phyloP scores from a whole-genome alignment of 2,888 invertebrate species.

The Leptodirus hochenwartii region DNA sequence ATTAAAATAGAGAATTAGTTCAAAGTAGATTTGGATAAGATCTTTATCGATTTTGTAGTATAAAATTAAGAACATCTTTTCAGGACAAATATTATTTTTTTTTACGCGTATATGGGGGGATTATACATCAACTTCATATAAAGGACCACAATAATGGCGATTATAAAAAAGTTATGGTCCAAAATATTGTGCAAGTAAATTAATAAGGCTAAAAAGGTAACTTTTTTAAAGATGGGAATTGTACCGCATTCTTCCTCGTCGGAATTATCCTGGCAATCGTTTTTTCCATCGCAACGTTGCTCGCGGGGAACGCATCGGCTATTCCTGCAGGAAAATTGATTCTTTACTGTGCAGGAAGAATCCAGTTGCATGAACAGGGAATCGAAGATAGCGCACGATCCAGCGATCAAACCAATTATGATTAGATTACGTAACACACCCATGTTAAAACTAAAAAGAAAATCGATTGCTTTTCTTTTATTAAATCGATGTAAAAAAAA shows the following conservation, averaged over 20 bases:
- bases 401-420: slow-evolving; percentile 7
- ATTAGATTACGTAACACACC: slow-evolving; percentile 10
- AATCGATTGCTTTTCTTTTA: neutral
- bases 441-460: slow-evolving; percentile 11
- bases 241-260: slow-evolving; percentile 19
- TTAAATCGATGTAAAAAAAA: slow-evolving; percentile 1
- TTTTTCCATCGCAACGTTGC: slow-evolving; percentile 16
- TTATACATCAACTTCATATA: too few species aligned
- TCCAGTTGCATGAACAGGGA: slow-evolving; percentile 11
- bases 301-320: slow-evolving; percentile 14
- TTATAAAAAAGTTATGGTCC: too few species aligned
- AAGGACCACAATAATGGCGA: too few species aligned
- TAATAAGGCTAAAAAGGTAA: neutral
- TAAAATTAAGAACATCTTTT: too few species aligned
- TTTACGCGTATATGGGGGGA: too few species aligned
- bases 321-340: slow-evolving; percentile 15
- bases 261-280: slow-evolving; percentile 16
- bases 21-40: neutral
- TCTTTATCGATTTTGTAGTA: too few species aligned
- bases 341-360: slow-evolving; percentile 12
- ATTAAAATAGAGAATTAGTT: neutral
- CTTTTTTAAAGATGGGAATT: too few species aligned
- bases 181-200: neutral
- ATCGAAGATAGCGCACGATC: slow-evolving; percentile 10
- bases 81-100: too few species aligned